Conservation (phyloP, 2,113 vertebrate species). For the Talpa occidentalis region DNA sequence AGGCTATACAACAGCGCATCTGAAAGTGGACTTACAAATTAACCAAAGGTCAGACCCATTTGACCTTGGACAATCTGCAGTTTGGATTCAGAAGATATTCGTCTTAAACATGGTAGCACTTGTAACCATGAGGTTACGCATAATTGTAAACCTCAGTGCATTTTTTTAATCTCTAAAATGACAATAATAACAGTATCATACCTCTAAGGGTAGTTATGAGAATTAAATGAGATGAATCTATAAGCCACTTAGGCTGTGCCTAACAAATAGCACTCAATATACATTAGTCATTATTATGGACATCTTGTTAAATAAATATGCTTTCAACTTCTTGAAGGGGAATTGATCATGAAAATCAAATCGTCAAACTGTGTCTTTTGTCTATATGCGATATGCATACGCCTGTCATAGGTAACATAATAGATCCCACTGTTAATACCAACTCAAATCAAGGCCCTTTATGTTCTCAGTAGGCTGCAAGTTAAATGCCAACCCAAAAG, state of each 20-base stretch:
- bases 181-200: not conserved
- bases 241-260: not conserved
- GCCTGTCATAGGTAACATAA: not conserved
- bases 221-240: not conserved
- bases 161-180: not conserved
- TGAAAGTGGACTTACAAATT: fast-evolving
- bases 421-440: not conserved
- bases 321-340: not conserved
- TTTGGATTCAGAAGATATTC: not conserved
- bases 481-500: not conserved
- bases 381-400: not conserved
- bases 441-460: not conserved
- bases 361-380: not conserved
- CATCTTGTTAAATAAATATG: not conserved
- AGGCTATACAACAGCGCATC: fast-evolving
- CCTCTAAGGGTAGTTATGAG: not conserved
- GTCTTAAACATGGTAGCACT: not conserved
- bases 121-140: fast-evolving
- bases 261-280: not conserved
- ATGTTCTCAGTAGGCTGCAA: not conserved
- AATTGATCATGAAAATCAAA: not conserved
- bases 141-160: not conserved
- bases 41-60: fast-evolving
- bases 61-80: fast-evolving
- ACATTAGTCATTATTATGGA: not conserved